phyloP scores from a whole-genome alignment of 2,888 invertebrate genomes.

The Drosophila meridiana region DNA sequence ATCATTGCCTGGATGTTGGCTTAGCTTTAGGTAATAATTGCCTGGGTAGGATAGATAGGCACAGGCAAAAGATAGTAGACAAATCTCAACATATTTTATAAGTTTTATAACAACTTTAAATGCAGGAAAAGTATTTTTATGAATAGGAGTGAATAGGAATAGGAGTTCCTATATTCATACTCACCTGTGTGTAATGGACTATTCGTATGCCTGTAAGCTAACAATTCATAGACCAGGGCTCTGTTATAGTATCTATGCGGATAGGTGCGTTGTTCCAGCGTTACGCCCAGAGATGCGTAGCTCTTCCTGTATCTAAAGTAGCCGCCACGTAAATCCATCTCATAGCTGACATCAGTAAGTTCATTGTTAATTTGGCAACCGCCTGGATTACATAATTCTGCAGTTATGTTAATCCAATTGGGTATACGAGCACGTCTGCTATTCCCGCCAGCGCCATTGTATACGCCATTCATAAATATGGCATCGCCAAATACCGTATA shows the following conservation, averaged over 20 bases:
- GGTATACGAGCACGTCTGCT: constrained; percentile 88
- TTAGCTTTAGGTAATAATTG: constrained; percentile 55
- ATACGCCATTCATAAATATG: constrained; percentile 87
- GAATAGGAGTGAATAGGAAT: not conserved
- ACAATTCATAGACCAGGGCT: constrained; percentile 83
- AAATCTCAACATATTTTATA: not conserved
- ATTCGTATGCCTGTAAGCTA: constrained; percentile 40
- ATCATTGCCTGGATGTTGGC: constrained; percentile 54
- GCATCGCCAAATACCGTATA: constrained; percentile 87
- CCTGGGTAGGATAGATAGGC: constrained; percentile 38
- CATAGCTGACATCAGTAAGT: constrained; percentile 44
- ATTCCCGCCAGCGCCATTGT: constrained; percentile 86
- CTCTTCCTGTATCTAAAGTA: constrained; percentile 52
- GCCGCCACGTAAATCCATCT: constrained; percentile 63
- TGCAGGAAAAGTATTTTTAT: too few relatives aligned
- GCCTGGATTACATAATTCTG: constrained; percentile 55
- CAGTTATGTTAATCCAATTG: constrained; percentile 86
- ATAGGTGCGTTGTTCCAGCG: constrained; percentile 78
- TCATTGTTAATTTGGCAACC: constrained; percentile 50
- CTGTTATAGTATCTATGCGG: constrained; percentile 85
- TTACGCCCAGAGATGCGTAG: constrained; percentile 41
- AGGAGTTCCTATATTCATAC: constrained; percentile 1
- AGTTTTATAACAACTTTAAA: too few relatives aligned
- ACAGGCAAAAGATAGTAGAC: not conserved
- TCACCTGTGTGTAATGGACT: constrained; percentile 26